These are phyloP conservation scores for Muscina levida DNA, from an alignment of 2,888 invertebrate species.

Conservation along the genomic window DNA sequence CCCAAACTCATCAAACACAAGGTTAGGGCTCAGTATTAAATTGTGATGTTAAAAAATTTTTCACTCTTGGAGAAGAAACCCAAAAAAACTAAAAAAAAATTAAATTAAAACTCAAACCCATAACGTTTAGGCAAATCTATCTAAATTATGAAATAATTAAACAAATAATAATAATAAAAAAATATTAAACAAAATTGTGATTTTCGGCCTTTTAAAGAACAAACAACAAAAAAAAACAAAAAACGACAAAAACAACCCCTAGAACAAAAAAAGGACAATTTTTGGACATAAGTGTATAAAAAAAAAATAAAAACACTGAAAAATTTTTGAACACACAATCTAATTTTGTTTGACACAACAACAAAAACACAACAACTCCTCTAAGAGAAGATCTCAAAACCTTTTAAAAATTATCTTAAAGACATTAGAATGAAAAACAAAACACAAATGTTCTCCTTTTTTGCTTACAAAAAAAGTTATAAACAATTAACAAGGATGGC, in stretches of 20 bases:
- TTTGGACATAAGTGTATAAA: slow-evolving; percentile 65
- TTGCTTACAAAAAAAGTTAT: not conserved
- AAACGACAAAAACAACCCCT: too few species aligned
- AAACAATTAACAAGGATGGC: not conserved
- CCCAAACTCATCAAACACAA: slow-evolving; percentile 41
- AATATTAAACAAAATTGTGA: slow-evolving; percentile 71
- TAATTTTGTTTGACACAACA: slow-evolving; percentile 46
- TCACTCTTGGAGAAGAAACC: slow-evolving; percentile 40
- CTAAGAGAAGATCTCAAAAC: too few species aligned
- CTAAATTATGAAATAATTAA: slow-evolving; percentile 63
- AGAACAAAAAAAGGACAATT: slow-evolving; percentile 60
- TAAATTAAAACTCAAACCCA: slow-evolving; percentile 65
- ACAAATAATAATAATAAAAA: slow-evolving; percentile 53
- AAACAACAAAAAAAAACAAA: slow-evolving; percentile 71
- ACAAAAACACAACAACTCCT: not conserved
- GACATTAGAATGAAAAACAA: too few species aligned
- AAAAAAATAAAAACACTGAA: slow-evolving; percentile 59
- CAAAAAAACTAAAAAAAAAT: slow-evolving; percentile 62
- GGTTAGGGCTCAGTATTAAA: slow-evolving; percentile 68
- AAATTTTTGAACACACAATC: slow-evolving; percentile 66
- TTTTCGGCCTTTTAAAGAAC: slow-evolving; percentile 72
- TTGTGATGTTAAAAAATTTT: slow-evolving; percentile 75
- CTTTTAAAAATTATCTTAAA: too few species aligned
- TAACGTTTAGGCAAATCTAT: slow-evolving; percentile 74
- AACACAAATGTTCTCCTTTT: too few species aligned